phyloP scores from a whole-genome alignment of 2,888 invertebrate genomes.

The Pristionchus mayeri region DNA sequence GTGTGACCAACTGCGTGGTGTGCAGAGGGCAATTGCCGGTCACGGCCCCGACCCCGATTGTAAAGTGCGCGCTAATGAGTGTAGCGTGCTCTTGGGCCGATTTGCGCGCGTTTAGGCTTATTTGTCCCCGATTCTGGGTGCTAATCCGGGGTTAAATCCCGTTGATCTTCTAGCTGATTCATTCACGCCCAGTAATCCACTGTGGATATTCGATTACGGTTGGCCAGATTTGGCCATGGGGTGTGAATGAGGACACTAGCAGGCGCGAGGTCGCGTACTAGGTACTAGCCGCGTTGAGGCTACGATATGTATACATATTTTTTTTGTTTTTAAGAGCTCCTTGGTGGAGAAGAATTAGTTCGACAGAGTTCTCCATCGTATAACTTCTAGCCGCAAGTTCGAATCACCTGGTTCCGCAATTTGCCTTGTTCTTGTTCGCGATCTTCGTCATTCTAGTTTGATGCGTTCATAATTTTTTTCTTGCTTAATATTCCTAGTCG shows the following conservation, averaged over 20 bases:
- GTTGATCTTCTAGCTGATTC: not conserved
- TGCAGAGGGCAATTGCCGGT: not conserved
- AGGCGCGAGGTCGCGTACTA: not conserved
- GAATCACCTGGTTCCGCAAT: not conserved
- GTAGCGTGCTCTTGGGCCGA: not conserved
- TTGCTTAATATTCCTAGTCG: no score
- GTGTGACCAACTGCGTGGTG: not conserved
- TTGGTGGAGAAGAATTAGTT: not conserved
- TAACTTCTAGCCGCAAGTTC: not conserved
- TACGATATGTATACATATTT: no score
- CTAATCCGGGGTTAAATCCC: not conserved
- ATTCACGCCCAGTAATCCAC: not conserved
- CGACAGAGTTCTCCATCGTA: not conserved
- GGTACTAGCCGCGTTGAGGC: no score
- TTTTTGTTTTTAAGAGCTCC: no score
- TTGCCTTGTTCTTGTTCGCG: not conserved
- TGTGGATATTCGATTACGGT: not conserved
- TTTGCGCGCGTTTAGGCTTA: not conserved
- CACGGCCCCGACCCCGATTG: constrained; percentile 3
- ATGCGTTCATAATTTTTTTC: no score
- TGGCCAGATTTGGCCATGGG: not conserved
- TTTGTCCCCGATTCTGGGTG: not conserved
- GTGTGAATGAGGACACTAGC: not conserved
- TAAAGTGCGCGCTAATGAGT: constrained; percentile 10
- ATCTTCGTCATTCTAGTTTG: no score